Percentiles rank a stretch among this genome's conserved stretches.
phyloP scores from a whole-genome alignment of 2,113 vertebrate genomes.

The Neodontobutis hainanensis region DNA sequence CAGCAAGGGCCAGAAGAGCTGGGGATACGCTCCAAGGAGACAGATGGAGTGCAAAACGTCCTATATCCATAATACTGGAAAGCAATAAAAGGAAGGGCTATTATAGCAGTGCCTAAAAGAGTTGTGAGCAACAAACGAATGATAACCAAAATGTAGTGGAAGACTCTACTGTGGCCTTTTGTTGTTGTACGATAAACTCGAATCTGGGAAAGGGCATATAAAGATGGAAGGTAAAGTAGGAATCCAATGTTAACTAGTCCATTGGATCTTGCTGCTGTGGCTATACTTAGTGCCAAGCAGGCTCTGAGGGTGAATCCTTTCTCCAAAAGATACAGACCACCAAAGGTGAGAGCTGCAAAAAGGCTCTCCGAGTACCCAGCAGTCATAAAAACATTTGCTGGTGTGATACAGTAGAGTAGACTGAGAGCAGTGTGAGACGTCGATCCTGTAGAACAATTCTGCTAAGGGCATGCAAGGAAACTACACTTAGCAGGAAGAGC shows the following conservation, averaged over 20 bases:
- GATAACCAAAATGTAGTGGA: conserved; percentile 56
- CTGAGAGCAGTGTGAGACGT: conserved; percentile 81
- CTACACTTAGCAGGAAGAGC: conserved; percentile 80
- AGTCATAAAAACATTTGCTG: conserved; percentile 90
- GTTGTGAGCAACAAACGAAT: conserved; percentile 62
- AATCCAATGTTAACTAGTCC: conserved; percentile 89
- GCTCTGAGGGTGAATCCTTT: conserved; percentile 75
- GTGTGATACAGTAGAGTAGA: conserved; percentile 89
- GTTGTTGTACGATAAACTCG: conserved; percentile 8
- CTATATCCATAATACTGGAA: conserved; percentile 92
- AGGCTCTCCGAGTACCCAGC: conserved; percentile 93
- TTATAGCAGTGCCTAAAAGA: conserved; percentile 54
- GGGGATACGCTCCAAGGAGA: conserved; percentile 66
- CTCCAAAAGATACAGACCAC: conserved; percentile 88
- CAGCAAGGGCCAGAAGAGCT: conserved; percentile 82
- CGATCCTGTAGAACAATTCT: conserved; percentile 79
- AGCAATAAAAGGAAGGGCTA: conserved; percentile 85
- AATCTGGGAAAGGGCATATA: conserved; percentile 64
- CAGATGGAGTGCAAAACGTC: conserved; percentile 83
- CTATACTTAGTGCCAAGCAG: conserved; percentile 84
- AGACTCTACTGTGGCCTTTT: conserved; percentile 19
- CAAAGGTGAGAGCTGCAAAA: conserved; percentile 86
- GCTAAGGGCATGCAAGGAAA: conserved; percentile 83
- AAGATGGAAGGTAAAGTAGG: conserved; percentile 79
- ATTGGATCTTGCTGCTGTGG: conserved; percentile 87